phyloP scores from a whole-genome alignment of 2,113 vertebrate species.

The Delphinus delphis region DNA sequence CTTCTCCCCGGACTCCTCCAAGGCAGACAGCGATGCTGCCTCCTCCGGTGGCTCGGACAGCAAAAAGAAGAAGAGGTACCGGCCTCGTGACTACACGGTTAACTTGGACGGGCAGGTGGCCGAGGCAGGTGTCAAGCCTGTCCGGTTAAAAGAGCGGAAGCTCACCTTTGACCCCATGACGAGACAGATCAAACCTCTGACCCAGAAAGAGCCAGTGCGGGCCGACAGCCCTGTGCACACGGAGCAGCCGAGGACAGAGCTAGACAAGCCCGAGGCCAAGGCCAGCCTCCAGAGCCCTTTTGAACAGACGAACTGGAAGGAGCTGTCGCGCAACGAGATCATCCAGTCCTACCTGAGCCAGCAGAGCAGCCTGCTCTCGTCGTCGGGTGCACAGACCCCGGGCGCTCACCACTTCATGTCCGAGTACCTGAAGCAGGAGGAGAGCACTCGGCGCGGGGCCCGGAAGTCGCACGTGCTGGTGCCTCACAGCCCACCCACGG shows the following conservation, averaged over 20 bases:
- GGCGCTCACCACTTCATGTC: constrained; percentile 91
- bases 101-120: constrained; percentile 86
- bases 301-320: constrained; percentile 96
- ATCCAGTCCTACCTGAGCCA: constrained; percentile 95
- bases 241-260: constrained; percentile 90
- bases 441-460: constrained; percentile 85
- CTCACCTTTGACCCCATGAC: constrained; percentile 94
- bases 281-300: constrained; percentile 89
- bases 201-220: constrained; percentile 87
- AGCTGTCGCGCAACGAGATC: constrained; percentile 93
- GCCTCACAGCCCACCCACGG: constrained; percentile 82
- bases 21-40: constrained; percentile 85
- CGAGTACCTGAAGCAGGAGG: constrained; percentile 92
- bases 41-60: constrained; percentile 84
- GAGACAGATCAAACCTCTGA: constrained; percentile 91
- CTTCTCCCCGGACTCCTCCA: constrained; percentile 83
- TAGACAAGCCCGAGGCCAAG: constrained; percentile 84
- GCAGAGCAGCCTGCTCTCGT: constrained; percentile 93
- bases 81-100: constrained; percentile 85
- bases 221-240: constrained; percentile 80
- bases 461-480: constrained; percentile 88
- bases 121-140: constrained; percentile 88
- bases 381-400: constrained; percentile 89
- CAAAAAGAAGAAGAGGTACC: constrained; percentile 91
- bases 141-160: constrained; percentile 94